Percentiles rank a stretch among this genome's conserved stretches.
phyloP scores from a whole-genome alignment of 2,888 invertebrate genomes.

The Tolmerus cingulatus region DNA sequence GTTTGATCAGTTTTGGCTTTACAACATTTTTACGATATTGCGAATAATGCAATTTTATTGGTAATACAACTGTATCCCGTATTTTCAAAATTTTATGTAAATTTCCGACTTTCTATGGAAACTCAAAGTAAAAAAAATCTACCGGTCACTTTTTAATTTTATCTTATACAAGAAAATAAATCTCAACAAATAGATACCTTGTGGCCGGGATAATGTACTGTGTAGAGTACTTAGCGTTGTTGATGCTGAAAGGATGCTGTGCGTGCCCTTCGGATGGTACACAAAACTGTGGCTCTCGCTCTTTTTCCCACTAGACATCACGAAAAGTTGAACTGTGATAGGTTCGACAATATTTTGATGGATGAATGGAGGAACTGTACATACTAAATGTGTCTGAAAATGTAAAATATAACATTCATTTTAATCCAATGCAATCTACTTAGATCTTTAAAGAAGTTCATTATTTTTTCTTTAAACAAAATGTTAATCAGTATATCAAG shows the following conservation, averaged over 20 bases:
- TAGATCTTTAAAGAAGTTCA: no score
- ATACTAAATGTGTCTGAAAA: conserved; percentile 83
- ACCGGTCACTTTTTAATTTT: conserved; percentile 7
- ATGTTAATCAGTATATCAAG: no score
- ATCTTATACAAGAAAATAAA: conserved; percentile 34
- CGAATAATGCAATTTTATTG: background rate
- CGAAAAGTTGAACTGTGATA: conserved; percentile 77
- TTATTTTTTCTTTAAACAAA: no score
- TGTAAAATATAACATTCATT: conserved; percentile 11
- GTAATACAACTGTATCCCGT: background rate
- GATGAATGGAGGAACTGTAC: conserved; percentile 82
- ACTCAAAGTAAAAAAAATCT: conserved; percentile 27
- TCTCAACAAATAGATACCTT: conserved; percentile 57
- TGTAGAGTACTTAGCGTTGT: conserved; percentile 61
- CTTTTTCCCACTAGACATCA: conserved; percentile 84
- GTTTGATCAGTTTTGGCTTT: conserved; percentile 57
- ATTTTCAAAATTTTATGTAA: background rate
- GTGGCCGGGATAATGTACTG: conserved; percentile 55
- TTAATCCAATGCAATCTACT: background rate
- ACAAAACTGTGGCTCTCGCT: conserved; percentile 86
- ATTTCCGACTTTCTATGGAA: conserved; percentile 21
- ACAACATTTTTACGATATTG: background rate
- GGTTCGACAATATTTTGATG: conserved; percentile 73
- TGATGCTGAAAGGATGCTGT: conserved; percentile 59
- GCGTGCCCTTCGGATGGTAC: conserved; percentile 72